Percentiles rank a stretch among this genome's conserved stretches.
Conservation (phyloP, 1,140 invertebrate genomes). For the Drosophila punjabiensis region DNA sequence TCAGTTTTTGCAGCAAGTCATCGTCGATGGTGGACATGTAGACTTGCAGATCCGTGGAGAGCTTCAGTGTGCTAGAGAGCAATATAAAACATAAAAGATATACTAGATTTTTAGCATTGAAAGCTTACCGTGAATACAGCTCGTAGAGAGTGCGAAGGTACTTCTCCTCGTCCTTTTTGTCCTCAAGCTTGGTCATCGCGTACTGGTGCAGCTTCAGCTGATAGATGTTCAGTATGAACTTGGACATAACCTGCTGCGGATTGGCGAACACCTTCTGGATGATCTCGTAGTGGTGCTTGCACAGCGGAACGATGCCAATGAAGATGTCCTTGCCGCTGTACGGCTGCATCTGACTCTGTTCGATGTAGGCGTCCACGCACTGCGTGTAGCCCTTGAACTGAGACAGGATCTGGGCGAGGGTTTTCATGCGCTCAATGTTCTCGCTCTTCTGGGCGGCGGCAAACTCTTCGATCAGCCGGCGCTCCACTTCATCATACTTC, state of each 20-base stretch:
- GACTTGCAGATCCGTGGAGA: slow-evolving; percentile 90
- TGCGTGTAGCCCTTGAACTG: slow-evolving; percentile 98
- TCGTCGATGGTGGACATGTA: slow-evolving; percentile 94
- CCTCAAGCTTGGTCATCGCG: slow-evolving; percentile 92
- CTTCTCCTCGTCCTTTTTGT: slow-evolving; percentile 91
- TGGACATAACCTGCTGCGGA: slow-evolving; percentile 98
- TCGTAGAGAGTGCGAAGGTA: slow-evolving; percentile 96
- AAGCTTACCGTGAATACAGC: slow-evolving; percentile 90
- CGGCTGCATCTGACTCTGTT: slow-evolving; percentile 95
- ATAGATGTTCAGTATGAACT: slow-evolving; percentile 98
- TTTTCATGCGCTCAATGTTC: slow-evolving; percentile 96
- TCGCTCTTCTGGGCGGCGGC: slow-evolving; percentile 93
- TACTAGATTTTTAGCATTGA: neutral
- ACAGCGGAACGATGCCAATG: slow-evolving; percentile 95
- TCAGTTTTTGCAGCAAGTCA: slow-evolving; percentile 92
- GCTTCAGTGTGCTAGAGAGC: slow-evolving; percentile 88
- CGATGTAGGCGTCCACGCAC: slow-evolving; percentile 98
- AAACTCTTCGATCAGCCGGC: slow-evolving; percentile 97
- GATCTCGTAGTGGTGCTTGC: slow-evolving; percentile 94
- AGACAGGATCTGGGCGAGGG: slow-evolving; percentile 95
- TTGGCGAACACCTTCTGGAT: slow-evolving; percentile 98
- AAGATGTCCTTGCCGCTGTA: slow-evolving; percentile 94
- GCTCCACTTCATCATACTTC: slow-evolving; percentile 98
- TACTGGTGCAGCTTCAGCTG: slow-evolving; percentile 96
- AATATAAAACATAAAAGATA: neutral